Evolutionary conservation across 1,140 invertebrate genomes (phyloP), one percentile per base, ranked within the genome.

Genomic region (Amphibalanus amphitrite): DNA sequence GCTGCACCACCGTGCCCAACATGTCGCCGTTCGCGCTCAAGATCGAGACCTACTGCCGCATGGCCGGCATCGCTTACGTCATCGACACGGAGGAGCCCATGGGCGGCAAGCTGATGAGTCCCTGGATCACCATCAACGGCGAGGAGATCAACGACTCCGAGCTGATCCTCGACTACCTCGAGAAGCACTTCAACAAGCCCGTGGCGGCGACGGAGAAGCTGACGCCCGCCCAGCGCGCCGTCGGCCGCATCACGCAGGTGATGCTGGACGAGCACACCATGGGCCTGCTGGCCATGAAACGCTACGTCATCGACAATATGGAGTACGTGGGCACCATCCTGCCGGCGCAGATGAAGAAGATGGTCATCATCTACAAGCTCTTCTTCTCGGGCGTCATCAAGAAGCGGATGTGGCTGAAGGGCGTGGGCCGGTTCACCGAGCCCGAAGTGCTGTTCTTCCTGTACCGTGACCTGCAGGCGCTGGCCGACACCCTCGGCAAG

Each of bases 61-160:
- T 78, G 74, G 76, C 77, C 8, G 70, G 75, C 17, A 77, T 78
- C 71, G 71, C 74, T 17, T 78, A 78, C 71, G 75, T 71, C 73
- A 70, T 76, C 25, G 76, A 77, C 64, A 64, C 69, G 47, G 71
- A 73, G 10, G 73, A 77, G 29, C 70, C 70, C 1, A 47, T 71
- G 13, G 74, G 77, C 0, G 20, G 8, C 8, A 76, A 74, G 28
- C 76, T 75, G n/a, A 78, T 77, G 67, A 74, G 72, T 0, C 82
- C 82, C 1, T 83, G 81, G 81, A 80, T 83, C 47, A 77, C 77
- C 25, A 76, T 78, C 33, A 81, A 82, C 71, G 82, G 81, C 0
- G 71, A 77, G 71, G 75, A 78, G 10, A 73, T 82, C 0, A 73
- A 77, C 0, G 82, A 83, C 72, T 81, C 81, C 0, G 74, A 77